Base-by-base conservation (phyloP, 2,113 vertebrate species). In the Gymnocephalus cernua region DNA sequence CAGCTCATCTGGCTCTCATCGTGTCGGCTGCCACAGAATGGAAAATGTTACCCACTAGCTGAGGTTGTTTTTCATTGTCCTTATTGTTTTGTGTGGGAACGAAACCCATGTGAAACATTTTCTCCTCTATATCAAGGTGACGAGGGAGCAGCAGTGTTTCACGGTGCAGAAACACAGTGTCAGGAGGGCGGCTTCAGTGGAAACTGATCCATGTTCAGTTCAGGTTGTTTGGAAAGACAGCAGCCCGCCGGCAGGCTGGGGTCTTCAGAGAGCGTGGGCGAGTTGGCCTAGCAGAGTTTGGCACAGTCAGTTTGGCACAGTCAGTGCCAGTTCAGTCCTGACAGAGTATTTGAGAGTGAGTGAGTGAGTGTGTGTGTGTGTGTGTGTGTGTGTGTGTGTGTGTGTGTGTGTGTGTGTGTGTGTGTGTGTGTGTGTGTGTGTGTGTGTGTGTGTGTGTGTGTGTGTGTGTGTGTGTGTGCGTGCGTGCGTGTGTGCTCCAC, bases 261-360 rank as follows among this genome's bases (percentile, higher is more conserved):
- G 82, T 83, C 73, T 69, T 79, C 21, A 48, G 76, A 80, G 77
- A 74, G 72, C 21, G 85, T 87, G 76, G 84, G 85, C 54, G 59
- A 76, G 44, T 27, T 82, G 63, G 82, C 63, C 79, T 19, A 53
- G 58, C 48, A 71, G 66, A 66, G 70, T 82, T 67, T 80, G 77
- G 77, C 79, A 67, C 76, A 76, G 84, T 45, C 38, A 66, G 76
- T 29, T 67, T 80, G 77, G 77, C 79, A 67, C 76, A 76, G 84
- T 45, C 38, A 66, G 76, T 29, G 57, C 29, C 0, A 15, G 57
- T 66, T 65, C 75, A 64, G 32, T 58, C 65, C 51, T 64, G 13
- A 51, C 63, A 45, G 74, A 51, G 27, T 19, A 38, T 9, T 63
- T 76, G 25, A 29, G 23, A 51, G 62, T 61, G 54, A 11, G 16